Conservation (phyloP, 2,113 vertebrate species). For the Varanus komodoensis region DNA sequence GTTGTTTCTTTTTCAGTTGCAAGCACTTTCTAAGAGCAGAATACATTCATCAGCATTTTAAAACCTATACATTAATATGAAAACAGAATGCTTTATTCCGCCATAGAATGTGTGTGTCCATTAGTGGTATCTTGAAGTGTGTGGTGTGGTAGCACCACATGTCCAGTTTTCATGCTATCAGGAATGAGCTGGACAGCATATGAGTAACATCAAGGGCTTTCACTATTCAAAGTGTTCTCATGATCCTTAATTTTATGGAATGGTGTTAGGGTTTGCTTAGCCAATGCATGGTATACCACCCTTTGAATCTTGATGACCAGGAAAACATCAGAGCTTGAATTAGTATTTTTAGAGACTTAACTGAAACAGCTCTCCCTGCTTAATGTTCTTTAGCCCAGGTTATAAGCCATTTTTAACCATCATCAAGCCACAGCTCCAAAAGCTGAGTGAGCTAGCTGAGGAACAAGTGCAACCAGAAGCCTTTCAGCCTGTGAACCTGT, state of each 20-base stretch:
- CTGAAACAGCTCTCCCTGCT: neutral
- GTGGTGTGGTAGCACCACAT: no score
- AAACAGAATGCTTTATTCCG: neutral
- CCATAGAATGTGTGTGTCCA: neutral
- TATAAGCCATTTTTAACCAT: constrained; percentile 96
- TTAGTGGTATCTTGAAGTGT: neutral
- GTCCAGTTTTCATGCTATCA: neutral
- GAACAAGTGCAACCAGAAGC: constrained; percentile 89
- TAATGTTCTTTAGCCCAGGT: constrained; percentile 84
- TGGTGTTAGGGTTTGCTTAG: neutral
- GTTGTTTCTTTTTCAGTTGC: neutral
- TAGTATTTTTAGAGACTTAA: neutral
- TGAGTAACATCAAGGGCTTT: neutral
- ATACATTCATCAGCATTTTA: neutral
- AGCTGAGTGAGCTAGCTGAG: constrained; percentile 82
- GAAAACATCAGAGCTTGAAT: neutral
- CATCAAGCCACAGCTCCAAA: constrained; percentile 93
- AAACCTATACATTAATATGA: neutral
- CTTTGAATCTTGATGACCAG: neutral
- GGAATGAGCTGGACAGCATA: neutral
- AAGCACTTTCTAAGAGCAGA: neutral
- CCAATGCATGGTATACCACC: neutral
- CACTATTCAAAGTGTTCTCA: neutral
- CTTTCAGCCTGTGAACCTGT: constrained; percentile 86
- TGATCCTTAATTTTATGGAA: neutral